Evolutionary conservation across 2,113 vertebrate species (phyloP).

Genomic region (Canis aureus): DNA sequence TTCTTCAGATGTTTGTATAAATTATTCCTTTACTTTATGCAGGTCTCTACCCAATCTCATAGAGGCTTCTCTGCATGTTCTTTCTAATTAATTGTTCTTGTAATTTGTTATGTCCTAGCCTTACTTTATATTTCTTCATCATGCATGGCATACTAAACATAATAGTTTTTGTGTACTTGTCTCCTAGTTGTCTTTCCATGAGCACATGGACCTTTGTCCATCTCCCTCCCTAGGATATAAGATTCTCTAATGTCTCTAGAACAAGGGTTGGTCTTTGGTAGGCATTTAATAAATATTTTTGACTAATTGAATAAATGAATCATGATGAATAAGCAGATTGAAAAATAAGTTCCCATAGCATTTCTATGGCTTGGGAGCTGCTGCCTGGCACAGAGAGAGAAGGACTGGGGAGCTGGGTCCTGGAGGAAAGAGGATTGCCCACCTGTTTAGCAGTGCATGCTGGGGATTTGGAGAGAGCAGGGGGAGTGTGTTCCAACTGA

Average conservation of each 20-base stretch:
- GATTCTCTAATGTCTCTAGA: not conserved
- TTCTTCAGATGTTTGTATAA: not conserved
- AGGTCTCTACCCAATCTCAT: not conserved
- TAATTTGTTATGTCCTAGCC: not conserved
- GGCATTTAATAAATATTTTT: slow-evolving; percentile 16
- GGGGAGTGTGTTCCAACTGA: not conserved
- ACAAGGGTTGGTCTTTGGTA: not conserved
- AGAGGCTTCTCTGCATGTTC: not conserved
- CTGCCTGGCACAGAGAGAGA: not conserved
- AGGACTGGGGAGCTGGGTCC: not conserved
- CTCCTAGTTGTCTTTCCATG: not conserved
- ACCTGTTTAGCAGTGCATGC: rapidly evolving
- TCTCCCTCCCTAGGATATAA: not conserved
- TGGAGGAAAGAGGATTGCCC: not conserved
- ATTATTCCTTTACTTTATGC: not conserved
- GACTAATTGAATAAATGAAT: not conserved
- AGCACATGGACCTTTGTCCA: not conserved
- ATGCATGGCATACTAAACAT: not conserved
- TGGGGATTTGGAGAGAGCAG: rapidly evolving
- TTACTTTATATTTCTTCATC: not conserved
- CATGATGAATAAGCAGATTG: not conserved
- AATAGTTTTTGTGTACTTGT: not conserved
- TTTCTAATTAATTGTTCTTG: not conserved
- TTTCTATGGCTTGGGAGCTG: not conserved
- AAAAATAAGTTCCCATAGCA: not conserved